A percentile compares a stretch with the other conserved stretches of the same genome.
Evolutionary conservation across 2,113 vertebrate genomes (phyloP).

Genomic region (Heterotilapia buettikoferi): DNA sequence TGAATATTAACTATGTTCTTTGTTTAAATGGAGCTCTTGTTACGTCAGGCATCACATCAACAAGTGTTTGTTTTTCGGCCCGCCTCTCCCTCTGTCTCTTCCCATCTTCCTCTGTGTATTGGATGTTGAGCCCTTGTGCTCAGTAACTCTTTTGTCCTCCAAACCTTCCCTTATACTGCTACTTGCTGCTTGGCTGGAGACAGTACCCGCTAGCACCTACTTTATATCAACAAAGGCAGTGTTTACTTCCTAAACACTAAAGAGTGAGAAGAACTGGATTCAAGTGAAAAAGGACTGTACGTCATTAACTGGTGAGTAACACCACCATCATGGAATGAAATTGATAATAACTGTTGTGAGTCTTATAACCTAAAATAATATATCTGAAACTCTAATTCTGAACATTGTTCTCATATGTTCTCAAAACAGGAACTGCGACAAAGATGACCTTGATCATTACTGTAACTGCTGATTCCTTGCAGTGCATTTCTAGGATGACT

Average conservation of each 20-base stretch:
- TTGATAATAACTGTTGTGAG: neutral
- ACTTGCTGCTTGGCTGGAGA: slow-evolving; percentile 66
- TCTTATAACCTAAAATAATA: neutral
- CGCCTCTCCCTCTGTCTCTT: slow-evolving; percentile 11
- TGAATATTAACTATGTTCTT: neutral
- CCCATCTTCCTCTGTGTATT: slow-evolving; percentile 35
- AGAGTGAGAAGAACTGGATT: neutral
- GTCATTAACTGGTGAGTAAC: slow-evolving; percentile 9
- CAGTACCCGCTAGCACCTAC: slow-evolving; percentile 53
- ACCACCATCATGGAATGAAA: neutral
- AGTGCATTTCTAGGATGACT: slow-evolving; percentile 9
- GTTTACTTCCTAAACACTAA: neutral
- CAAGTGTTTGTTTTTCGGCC: slow-evolving; percentile 27
- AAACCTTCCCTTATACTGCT: slow-evolving; percentile 56
- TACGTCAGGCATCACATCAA: neutral
- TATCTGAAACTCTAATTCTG: neutral
- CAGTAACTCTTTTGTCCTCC: slow-evolving; percentile 69
- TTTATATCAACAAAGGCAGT: slow-evolving; percentile 22
- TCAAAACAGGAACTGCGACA: neutral
- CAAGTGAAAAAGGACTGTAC: neutral
- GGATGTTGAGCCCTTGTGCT: slow-evolving; percentile 54
- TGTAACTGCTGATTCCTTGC: neutral
- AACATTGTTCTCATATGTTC: neutral
- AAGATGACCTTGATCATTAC: neutral
- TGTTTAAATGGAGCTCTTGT: neutral